Conservation (phyloP, 2,797 vertebrate species). For the Poecilia picta region DNA sequence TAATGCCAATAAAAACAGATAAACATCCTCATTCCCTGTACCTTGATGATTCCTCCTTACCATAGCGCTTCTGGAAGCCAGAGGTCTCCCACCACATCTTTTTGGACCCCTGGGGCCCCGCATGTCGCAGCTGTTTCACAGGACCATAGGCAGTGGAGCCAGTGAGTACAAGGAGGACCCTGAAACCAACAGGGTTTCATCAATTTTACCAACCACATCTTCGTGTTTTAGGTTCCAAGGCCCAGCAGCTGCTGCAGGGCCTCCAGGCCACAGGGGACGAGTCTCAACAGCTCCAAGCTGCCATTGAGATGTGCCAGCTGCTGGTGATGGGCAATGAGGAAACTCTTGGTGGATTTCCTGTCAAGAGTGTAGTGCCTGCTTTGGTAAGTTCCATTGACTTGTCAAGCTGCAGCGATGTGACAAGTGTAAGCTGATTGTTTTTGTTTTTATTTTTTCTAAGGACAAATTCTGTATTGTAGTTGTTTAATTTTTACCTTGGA, state of each 20-base stretch:
- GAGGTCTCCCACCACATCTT: slow-evolving; percentile 98
- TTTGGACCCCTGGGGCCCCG: slow-evolving; percentile 98
- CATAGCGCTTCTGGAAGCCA: slow-evolving; percentile 94
- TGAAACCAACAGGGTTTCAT: background rate
- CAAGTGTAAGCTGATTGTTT: background rate
- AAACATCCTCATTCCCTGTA: slow-evolving; percentile 16
- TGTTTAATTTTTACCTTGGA: background rate
- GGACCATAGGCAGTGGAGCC: slow-evolving; percentile 99
- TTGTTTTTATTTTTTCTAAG: background rate
- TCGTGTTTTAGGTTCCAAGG: slow-evolving; percentile 90
- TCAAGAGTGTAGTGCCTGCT: slow-evolving; percentile 98
- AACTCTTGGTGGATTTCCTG: slow-evolving; percentile 97
- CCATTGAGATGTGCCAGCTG: slow-evolving; percentile 99
- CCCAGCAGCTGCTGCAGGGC: slow-evolving; percentile 97
- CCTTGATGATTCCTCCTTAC: slow-evolving; percentile 15
- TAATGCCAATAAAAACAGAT: background rate
- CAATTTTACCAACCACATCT: background rate
- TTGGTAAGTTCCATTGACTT: slow-evolving; percentile 82
- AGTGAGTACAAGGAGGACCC: slow-evolving; percentile 83
- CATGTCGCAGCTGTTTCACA: slow-evolving; percentile 99
- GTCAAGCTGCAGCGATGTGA: background rate
- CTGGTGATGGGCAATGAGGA: slow-evolving; percentile 99
- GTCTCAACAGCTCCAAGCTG: slow-evolving; percentile 97
- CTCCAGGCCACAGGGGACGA: slow-evolving; percentile 97
- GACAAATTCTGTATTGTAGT: background rate